Evolutionary conservation across 2,113 vertebrate genomes (phyloP).

Genomic region (Oostethus manadensis): DNA sequence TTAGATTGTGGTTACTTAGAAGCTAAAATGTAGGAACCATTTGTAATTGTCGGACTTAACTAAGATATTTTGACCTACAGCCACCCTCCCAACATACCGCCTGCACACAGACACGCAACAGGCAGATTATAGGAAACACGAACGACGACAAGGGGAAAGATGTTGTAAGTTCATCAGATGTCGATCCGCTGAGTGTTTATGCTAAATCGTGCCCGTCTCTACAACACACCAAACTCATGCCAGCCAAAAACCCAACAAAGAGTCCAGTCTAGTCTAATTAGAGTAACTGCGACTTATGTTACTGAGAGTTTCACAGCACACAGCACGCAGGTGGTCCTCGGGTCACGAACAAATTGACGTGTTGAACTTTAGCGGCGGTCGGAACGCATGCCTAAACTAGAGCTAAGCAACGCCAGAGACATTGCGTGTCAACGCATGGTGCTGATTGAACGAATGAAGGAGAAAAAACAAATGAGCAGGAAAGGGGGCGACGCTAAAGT

Average conservation of each 20-base stretch:
- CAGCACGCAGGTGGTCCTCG: too few species aligned
- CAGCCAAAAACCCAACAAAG: constrained; percentile 32
- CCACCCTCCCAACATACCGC: constrained; percentile 61
- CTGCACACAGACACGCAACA: constrained; percentile 67
- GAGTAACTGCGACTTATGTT: too few species aligned
- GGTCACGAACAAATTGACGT: too few species aligned
- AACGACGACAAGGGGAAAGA: constrained; percentile 58
- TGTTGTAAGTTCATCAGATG: constrained; percentile 40
- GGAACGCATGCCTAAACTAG: too few species aligned
- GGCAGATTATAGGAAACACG: constrained; percentile 51
- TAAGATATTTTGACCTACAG: constrained; percentile 1
- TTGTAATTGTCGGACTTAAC: neutral
- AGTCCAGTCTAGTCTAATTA: constrained; percentile 13
- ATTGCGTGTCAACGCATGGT: too few species aligned
- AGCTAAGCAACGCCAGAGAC: too few species aligned
- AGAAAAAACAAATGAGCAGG: too few species aligned
- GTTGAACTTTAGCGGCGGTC: too few species aligned
- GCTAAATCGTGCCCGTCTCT: neutral
- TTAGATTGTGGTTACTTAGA: neutral
- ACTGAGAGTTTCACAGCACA: too few species aligned
- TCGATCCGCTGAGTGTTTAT: constrained; percentile 3
- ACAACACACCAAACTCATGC: constrained; percentile 48
- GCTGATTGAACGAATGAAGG: too few species aligned
- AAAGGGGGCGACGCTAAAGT: too few species aligned
- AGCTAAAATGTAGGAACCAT: neutral